phyloP scores from a whole-genome alignment of 2,888 invertebrate species.

The Lymantria monacha region DNA sequence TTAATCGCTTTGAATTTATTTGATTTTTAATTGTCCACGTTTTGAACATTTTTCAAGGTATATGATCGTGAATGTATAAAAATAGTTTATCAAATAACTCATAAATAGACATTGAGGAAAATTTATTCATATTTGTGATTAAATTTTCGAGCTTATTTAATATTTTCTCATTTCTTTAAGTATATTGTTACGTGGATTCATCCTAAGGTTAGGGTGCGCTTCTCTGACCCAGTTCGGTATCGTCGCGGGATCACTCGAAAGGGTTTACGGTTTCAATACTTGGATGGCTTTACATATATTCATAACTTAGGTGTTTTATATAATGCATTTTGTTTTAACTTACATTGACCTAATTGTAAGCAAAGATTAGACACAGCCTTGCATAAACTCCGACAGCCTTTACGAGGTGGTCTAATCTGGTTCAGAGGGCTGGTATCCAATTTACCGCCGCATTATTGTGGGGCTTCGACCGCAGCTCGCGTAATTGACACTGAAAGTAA shows the following conservation, averaged over 20 bases:
- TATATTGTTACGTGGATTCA: slow-evolving; percentile 48
- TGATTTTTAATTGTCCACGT: too few species aligned
- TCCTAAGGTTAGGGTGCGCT: slow-evolving; percentile 55
- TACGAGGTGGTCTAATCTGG: slow-evolving; percentile 67
- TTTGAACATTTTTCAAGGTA: too few species aligned
- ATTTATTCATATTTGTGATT: not conserved
- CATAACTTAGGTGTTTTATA: slow-evolving; percentile 40
- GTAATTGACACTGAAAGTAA: slow-evolving; percentile 74
- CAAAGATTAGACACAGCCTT: slow-evolving; percentile 49
- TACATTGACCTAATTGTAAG: slow-evolving; percentile 50
- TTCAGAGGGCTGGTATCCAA: slow-evolving; percentile 72
- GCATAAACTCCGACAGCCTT: slow-evolving; percentile 62
- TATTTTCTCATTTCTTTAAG: slow-evolving; percentile 4
- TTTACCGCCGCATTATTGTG: slow-evolving; percentile 63
- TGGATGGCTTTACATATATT: slow-evolving; percentile 48
- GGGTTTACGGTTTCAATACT: slow-evolving; percentile 77
- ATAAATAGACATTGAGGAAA: too few species aligned
- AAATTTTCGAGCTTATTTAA: not conserved
- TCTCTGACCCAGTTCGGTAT: slow-evolving; percentile 66
- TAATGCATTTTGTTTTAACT: slow-evolving; percentile 42
- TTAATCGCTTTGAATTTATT: too few species aligned
- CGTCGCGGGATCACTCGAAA: slow-evolving; percentile 60
- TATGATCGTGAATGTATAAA: too few species aligned
- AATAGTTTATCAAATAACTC: too few species aligned
- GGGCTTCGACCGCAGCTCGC: slow-evolving; percentile 71